Percentiles rank a stretch among this genome's conserved stretches.
phyloP scores from a whole-genome alignment of 2,113 vertebrate species.

The Glareola pratincola region DNA sequence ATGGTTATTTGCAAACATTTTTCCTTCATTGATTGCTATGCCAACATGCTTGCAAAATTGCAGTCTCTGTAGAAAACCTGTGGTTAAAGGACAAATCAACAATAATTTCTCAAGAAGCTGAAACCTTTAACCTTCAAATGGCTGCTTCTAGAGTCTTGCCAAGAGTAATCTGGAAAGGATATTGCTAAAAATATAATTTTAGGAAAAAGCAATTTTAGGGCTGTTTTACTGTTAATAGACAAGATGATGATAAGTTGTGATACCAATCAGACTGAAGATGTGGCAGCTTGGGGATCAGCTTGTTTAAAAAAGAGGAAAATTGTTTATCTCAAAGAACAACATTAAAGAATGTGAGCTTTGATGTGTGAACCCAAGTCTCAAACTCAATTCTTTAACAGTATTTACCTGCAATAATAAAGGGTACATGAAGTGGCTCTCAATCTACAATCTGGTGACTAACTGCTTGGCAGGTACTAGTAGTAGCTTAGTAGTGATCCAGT shows the following conservation, averaged over 20 bases:
- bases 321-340: not conserved
- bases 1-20: not conserved
- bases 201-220: not conserved
- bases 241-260: not conserved
- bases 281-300: not conserved
- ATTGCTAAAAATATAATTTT: not conserved
- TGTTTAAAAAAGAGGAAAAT: not conserved
- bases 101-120: not conserved
- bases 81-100: not conserved
- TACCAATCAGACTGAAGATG: not conserved
- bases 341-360: not conserved
- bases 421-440: not conserved
- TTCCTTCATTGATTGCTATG: not conserved
- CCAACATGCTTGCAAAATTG: not conserved
- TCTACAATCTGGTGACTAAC: not conserved
- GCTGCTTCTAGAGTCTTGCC: not conserved
- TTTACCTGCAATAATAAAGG: not conserved
- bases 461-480: not conserved
- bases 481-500: not conserved
- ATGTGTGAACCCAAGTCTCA: not conserved
- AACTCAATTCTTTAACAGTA: not conserved
- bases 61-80: not conserved
- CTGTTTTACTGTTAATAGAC: not conserved
- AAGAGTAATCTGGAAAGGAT: not conserved
- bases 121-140: conserved; percentile 23